These are phyloP conservation scores for Chrysolophus pictus DNA, from an alignment of 2,797 vertebrate genomes.

Conservation along the genomic window DNA sequence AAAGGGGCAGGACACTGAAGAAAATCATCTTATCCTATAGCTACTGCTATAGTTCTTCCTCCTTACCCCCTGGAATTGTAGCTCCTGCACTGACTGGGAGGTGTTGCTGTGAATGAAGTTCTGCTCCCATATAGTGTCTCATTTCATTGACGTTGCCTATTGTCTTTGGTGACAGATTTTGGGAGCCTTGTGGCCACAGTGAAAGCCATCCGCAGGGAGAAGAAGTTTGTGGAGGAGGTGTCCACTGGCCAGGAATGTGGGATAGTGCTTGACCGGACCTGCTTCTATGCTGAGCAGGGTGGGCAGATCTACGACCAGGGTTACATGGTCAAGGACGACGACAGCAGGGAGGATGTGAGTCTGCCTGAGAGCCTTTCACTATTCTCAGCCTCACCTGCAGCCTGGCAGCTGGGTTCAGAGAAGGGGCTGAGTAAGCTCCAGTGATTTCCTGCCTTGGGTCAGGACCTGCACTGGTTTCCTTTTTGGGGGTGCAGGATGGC, in stretches of 20 bases:
- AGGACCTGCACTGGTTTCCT: not conserved
- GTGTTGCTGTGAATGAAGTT: not conserved
- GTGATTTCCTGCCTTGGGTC: not conserved
- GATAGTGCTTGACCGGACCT: conserved; percentile 91
- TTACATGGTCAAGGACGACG: conserved; percentile 91
- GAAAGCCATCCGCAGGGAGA: conserved; percentile 91
- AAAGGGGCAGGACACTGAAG: not conserved
- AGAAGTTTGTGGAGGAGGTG: conserved; percentile 89
- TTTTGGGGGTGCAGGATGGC: rapidly evolving
- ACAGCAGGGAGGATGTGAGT: conserved; percentile 90
- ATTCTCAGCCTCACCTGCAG: not conserved
- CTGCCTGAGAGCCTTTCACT: not conserved
- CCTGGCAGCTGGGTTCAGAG: not conserved
- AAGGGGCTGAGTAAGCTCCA: not conserved
- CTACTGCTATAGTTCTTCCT: not conserved
- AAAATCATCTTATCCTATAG: not conserved
- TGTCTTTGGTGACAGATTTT: conserved; percentile 75
- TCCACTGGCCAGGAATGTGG: conserved; percentile 95
- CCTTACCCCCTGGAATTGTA: not conserved
- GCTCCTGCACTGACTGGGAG: not conserved
- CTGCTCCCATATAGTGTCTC: not conserved
- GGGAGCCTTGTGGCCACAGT: conserved; percentile 84
- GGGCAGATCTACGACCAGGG: conserved; percentile 96
- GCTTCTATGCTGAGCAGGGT: conserved; percentile 98
- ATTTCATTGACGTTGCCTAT: not conserved